phyloP scores from a whole-genome alignment of 2,888 invertebrate species.

The Drosophila quinaria region DNA sequence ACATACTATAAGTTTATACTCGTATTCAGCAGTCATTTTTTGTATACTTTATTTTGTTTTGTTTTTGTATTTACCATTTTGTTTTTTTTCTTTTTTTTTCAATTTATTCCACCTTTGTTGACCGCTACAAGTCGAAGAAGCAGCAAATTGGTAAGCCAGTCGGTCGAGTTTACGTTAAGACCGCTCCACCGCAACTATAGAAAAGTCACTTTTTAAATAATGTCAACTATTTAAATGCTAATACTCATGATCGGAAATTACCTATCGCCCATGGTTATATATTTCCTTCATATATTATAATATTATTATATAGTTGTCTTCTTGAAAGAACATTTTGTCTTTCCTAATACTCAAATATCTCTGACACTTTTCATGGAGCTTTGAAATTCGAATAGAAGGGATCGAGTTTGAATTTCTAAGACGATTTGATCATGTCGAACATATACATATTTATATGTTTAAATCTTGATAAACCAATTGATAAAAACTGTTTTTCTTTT shows the following conservation, averaged over 20 bases:
- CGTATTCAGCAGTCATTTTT: constrained; percentile 3
- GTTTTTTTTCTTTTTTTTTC: constrained; percentile 32
- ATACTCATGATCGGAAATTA: neutral
- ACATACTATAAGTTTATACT: constrained; percentile 6
- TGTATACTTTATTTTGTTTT: constrained; percentile 14
- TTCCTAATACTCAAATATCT: neutral
- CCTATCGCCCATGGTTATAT: neutral
- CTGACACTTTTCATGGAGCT: neutral
- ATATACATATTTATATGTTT: neutral
- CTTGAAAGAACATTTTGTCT: neutral
- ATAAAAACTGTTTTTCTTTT: constrained; percentile 2
- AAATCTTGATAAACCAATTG: neutral
- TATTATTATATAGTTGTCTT: neutral
- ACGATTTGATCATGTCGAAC: neutral
- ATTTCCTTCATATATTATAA: neutral
- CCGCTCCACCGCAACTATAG: neutral
- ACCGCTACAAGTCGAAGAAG: constrained; percentile 65
- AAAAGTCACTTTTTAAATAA: neutral
- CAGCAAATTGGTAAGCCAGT: constrained; percentile 51
- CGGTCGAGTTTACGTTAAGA: constrained; percentile 61
- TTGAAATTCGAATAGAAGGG: neutral
- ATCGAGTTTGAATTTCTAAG: too few species aligned
- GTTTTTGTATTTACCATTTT: constrained; percentile 15
- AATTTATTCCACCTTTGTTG: constrained; percentile 73
- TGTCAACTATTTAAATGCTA: constrained; percentile 13